Evolutionary conservation across 1,140 invertebrate species (phyloP), one percentile per base, ranked within the genome.

Genomic region (Meloidogyne hapla): DNA sequence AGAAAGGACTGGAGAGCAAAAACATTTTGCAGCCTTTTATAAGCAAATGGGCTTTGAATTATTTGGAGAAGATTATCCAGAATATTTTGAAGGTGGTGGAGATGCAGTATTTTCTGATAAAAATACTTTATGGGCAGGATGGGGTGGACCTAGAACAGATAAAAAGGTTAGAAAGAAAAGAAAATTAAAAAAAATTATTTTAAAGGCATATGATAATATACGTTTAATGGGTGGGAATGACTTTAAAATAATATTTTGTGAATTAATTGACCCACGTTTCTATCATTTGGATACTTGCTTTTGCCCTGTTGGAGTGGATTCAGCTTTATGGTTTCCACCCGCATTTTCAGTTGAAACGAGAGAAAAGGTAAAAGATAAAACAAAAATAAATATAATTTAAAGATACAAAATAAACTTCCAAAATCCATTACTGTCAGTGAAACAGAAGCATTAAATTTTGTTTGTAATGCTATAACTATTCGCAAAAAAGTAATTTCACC

Each of bases 201-300:
- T 82, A 76, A 61, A 87, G 83, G 85, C 80, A 9, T 86, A 87
- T 61, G 75, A 81, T 18, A 26, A 70, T 38, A 74, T 86, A 28
- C 48, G 48, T 38, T 72, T 75, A 40, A 42, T 86, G 8, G 85
- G 85, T 15, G 33, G 33, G 8, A 33, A 33, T 33, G 63, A 79
- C 12, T 87, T 87, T 48, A 77, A 87, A 28, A 83, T 75, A 13
- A 79, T 86, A 12, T 68, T 77, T 18, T 87, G 86, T 62, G 86
- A 86, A 38, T 65, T 87, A 56, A 67, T 75, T 38, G 64, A 79
- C 42, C 81, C 79, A 2, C 78, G 81, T 15, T 86, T 86, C 74
- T 86, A 86, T 69, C 85, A 86, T 71, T 70, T 86, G 74, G 85
- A 86, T 68, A 87, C 86, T 8, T 86, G 85, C 48, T 83, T 86